Base-by-base conservation (phyloP, 92 coral and sea anemone genomes). In the Plumapathes pennacea region DNA sequence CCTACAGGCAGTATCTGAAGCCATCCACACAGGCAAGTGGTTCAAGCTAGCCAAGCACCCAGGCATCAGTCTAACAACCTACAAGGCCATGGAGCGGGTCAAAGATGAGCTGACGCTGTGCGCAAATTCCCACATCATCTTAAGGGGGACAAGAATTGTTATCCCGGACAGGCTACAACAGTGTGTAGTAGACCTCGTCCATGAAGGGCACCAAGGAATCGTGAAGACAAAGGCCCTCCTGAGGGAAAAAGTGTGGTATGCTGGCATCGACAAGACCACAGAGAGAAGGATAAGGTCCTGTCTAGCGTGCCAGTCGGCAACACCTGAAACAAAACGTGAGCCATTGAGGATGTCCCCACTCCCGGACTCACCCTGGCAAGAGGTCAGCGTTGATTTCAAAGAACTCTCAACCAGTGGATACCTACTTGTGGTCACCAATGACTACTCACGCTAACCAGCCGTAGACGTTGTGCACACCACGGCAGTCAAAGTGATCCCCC, bases 341-440 rank as follows among this genome's bases (percentile, higher is more conserved):
- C 85, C 90, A 6, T 74, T 72, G 2, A 34, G 32, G 28, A 77
- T 84, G 85, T 71, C 78, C 4, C 55, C 48, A 48, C 78, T 84
- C 12, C 85, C 79, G 21, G 69, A 67, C 15, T 63, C 50, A 10
- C 77, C 82, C 11, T 84, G 76, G 76, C 23, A 66, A 24, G 44
- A 85, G 48, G 62, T 85, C 15, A 67, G 82, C 25, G 64, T 74
- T 2, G 88, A 81, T 46, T 81, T 81, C n/a, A n/a, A n/a, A n/a
- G n/a, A n/a, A n/a, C n/a, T n/a, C n/a, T 4, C 37, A 21, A 15
- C 27, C n/a, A 48, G 82, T 10, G 62, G 65, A 51, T 43, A 45
- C 54, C 52, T 75, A 10, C 68, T 64, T 9, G 32, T 69, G 19
- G 2, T 55, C 45, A 40, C 56, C 56, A 56, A 69, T 57, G 67